Base-by-base conservation (phyloP, 2,113 vertebrate species). In the Sceloporus tristichus region DNA sequence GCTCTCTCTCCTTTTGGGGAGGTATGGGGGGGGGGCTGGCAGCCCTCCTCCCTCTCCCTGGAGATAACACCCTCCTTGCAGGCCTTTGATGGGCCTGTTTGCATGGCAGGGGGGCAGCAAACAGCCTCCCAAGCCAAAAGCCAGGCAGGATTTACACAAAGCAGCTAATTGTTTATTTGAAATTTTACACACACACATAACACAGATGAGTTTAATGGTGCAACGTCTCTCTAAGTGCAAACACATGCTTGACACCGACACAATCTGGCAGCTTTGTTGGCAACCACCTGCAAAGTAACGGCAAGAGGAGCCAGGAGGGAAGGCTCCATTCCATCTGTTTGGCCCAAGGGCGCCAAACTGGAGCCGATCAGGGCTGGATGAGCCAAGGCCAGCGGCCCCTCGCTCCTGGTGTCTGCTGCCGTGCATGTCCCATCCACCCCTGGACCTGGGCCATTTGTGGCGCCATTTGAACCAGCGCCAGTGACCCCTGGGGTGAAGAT, bases 141-240 rank as follows among this genome's bases (percentile, higher is more conserved):
- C 90, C 90, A 90, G 91, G 73, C 85, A 90, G 77, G 92, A 92
- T 94, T 94, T 94, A 92, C 93, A 93, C 88, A 91, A 29, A 93
- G 91, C 2, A 68, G 75, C 93, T 94, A 91, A 92, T 95, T 93
- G 93, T 94, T 93, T 94, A 93, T 95, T 95, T 94, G 93, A 92
- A 90, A 91, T 88, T 82, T 59, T 25, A 18, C 59, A 4, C 59
- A 62, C 56, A 62, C 21, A 14, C 71, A 62, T 1, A 7, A 65
- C 16, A 42, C 73, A 65, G 54, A 76, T 23, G 1, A 2, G 34
- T 48, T 0, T 74, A 92, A 86, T n/a, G 88, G 87, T 42, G 90
- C 92, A n/a, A 89, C 16, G 86, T 85, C 90, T 74, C 77, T 86
- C 65, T 93, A 93, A 94, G 82, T 2, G 93, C 82, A 85, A 94